Evolutionary conservation across 2,888 invertebrate genomes (phyloP).

Genomic region (Lacanobia wlatinum): DNA sequence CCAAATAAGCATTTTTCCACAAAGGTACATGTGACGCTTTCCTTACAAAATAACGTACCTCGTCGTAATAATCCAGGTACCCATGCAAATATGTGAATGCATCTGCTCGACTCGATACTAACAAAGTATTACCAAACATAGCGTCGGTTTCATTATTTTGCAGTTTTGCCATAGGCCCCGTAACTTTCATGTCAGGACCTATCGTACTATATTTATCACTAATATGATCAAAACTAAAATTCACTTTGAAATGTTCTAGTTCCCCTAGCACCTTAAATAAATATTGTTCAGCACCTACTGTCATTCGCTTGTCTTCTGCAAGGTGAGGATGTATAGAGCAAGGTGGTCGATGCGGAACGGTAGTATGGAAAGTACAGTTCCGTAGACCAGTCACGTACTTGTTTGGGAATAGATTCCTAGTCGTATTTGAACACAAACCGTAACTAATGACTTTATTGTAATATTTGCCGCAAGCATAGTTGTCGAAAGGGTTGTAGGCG

Average conservation of each 20-base stretch:
- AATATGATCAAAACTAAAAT: constrained; percentile 26
- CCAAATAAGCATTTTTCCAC: constrained; percentile 15
- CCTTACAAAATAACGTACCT: constrained; percentile 43
- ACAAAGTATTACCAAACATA: constrained; percentile 42
- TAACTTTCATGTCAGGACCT: constrained; percentile 30
- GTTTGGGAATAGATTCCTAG: constrained; percentile 64
- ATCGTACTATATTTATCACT: constrained; percentile 11
- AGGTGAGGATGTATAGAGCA: constrained; percentile 43
- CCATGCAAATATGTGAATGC: constrained; percentile 53
- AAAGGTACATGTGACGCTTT: constrained; percentile 15
- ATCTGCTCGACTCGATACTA: constrained; percentile 23
- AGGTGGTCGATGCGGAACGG: constrained; percentile 54
- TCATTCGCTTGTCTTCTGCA: constrained; percentile 6
- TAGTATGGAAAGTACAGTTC: constrained; percentile 74
- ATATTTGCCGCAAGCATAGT: constrained; percentile 77
- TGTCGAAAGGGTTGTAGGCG: constrained; percentile 79
- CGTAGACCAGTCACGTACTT: constrained; percentile 71
- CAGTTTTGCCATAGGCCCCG: constrained; percentile 36
- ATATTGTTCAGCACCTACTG: constrained; percentile 50
- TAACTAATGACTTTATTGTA: constrained; percentile 70
- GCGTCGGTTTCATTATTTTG: constrained; percentile 50
- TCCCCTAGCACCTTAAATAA: constrained; percentile 46
- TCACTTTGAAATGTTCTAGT: constrained; percentile 43
- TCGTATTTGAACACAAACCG: constrained; percentile 70
- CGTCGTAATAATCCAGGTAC: constrained; percentile 49